Base-by-base conservation (phyloP, 2,888 invertebrate species). In the Ochropleura plecta region DNA sequence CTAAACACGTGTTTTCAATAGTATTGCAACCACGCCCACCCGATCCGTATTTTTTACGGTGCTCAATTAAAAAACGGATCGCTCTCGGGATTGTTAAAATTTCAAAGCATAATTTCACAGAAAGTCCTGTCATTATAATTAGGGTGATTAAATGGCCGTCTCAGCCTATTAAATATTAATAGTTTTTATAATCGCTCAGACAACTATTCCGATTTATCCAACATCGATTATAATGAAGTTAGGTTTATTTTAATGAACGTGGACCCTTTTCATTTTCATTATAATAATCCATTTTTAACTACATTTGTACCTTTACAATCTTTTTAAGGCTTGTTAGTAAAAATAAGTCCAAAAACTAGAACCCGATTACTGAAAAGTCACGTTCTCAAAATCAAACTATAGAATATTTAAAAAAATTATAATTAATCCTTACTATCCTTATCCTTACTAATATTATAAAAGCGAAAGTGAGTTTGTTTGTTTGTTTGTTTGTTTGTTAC, bases 21-120 rank as follows among this genome's bases (percentile, higher is more conserved):
- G 49, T 67, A 69, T 69, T 55, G 7, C 30, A 67, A 70, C 40
- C 14, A 44, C 3, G 4, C 9, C 12, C 12, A 12, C n/a, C 40
- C 10, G 10, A 57, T 30, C 16, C 60, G 20, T 55, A 48, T 48
- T 48, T 66, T 76, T 69, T 48, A 79, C 64, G 40, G 8, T 70
- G 72, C 66, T 76, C 69, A 30, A 72, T 70, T 76, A 78, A 79
- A 82, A 78, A 67, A 51, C 8, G 55, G 42, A 44, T 12, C 30
- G 70, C 73, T 64, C 48, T 65, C 60, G 75, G 82, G 64, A 46
- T 69, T 78, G 88, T 90, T 88, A 90, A 90, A 89, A 86, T 87
- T 90, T 89, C 83, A 90, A 86, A 88, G 67, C 85, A 84, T 86
- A 83, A 90, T 90, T 90, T 86, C 86, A 86, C 86, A 85, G 88